Conservation (phyloP, 2,888 invertebrate species). For the Zeuzera pyrina region DNA sequence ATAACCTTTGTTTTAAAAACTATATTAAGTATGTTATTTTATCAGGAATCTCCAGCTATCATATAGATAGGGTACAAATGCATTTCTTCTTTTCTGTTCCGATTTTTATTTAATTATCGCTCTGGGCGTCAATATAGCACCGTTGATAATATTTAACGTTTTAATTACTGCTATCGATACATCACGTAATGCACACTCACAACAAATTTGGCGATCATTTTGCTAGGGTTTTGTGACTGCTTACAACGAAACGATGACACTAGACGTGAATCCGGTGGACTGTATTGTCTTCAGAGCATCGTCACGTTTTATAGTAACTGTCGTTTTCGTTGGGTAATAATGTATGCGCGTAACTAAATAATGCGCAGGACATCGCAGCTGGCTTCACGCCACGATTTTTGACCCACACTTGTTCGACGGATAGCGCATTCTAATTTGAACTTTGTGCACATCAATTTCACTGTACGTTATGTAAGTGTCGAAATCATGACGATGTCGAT, state of each 20-base stretch:
- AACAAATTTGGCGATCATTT: slow-evolving; percentile 70
- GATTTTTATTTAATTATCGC: too few species aligned
- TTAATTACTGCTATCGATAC: too few species aligned
- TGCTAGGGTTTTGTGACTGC: slow-evolving; percentile 61
- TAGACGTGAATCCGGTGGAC: slow-evolving; percentile 40
- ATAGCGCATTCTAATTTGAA: slow-evolving; percentile 60
- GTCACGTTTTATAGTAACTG: slow-evolving; percentile 56
- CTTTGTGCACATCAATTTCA: slow-evolving; percentile 57
- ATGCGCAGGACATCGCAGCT: slow-evolving; percentile 52
- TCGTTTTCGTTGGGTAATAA: slow-evolving; percentile 50
- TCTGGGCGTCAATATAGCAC: too few species aligned
- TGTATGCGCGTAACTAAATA: slow-evolving; percentile 32
- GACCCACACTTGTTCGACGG: slow-evolving; percentile 55
- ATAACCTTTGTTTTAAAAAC: too few species aligned
- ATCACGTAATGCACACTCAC: slow-evolving; percentile 41
- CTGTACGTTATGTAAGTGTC: slow-evolving; percentile 50
- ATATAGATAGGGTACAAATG: too few species aligned
- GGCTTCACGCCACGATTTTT: slow-evolving; percentile 43
- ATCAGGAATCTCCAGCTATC: too few species aligned
- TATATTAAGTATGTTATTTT: too few species aligned
- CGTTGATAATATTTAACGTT: too few species aligned
- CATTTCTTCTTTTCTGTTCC: too few species aligned
- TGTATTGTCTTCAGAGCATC: slow-evolving; percentile 52
- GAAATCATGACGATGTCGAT: too few species aligned
- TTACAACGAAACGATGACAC: too few species aligned